A percentile compares a stretch with the other conserved stretches of the same genome.
Conservation (phyloP, 1,140 invertebrate genomes). For the Calycopis cecrops region DNA sequence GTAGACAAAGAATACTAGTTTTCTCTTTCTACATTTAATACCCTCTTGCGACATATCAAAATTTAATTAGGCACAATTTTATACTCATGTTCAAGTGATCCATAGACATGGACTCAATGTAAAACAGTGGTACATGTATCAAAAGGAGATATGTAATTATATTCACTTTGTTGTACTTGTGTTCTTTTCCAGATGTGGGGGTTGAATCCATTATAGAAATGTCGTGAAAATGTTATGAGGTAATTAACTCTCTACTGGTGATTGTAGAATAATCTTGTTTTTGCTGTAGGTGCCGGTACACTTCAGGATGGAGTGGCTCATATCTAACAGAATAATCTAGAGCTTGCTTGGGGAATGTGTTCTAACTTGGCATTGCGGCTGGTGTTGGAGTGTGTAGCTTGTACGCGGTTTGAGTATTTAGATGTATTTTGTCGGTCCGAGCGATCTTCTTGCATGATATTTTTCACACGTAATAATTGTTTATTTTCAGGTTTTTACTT, state of each 20-base stretch:
- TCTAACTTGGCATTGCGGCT: constrained; percentile 28
- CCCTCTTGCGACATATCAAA: too few relatives aligned
- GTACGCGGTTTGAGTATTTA: constrained; percentile 15
- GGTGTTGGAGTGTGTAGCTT: constrained; percentile 43
- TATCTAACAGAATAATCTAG: constrained; percentile 46
- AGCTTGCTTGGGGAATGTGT: constrained; percentile 60
- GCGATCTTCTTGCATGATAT: constrained; percentile 4
- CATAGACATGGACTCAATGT: constrained; percentile 66
- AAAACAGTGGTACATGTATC: constrained; percentile 61
- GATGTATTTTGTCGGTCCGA: constrained; percentile 1
- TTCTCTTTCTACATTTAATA: too few relatives aligned
- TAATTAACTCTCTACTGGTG: constrained; percentile 73
- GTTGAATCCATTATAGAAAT: constrained; percentile 74
- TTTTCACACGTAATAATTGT: constrained; percentile 6
- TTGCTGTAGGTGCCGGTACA: constrained; percentile 40
- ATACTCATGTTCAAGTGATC: constrained; percentile 15
- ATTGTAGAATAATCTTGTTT: constrained; percentile 64
- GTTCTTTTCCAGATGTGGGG: constrained; percentile 75
- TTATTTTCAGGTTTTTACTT: constrained; percentile 5
- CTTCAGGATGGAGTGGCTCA: constrained; percentile 23
- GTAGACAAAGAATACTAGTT: too few relatives aligned
- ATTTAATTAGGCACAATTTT: background rate
- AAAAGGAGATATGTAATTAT: constrained; percentile 49
- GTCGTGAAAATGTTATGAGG: constrained; percentile 72
- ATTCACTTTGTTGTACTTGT: constrained; percentile 75